Conservation (phyloP, 2,888 invertebrate genomes). For the Podabrus alpinus region DNA sequence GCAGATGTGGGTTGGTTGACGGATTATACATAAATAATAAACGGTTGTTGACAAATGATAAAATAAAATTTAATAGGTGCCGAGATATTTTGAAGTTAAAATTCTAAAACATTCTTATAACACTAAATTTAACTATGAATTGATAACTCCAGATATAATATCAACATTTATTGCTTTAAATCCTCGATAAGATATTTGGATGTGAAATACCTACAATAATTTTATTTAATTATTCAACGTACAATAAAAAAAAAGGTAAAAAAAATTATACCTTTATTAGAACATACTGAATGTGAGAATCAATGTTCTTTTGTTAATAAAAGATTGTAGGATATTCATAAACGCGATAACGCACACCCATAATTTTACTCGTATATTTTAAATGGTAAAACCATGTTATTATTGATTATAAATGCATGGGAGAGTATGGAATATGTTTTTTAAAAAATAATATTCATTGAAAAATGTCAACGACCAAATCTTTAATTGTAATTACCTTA, state of each 20-base stretch:
- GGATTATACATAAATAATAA: not conserved
- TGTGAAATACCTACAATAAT: not conserved
- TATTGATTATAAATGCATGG: not conserved
- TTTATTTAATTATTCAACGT: not conserved
- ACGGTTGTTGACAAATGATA: constrained; percentile 15
- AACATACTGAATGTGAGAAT: not conserved
- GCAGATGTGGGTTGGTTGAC: constrained; percentile 19
- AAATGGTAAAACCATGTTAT: not conserved
- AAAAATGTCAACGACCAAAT: not conserved
- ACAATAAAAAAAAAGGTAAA: not conserved
- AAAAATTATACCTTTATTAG: not conserved
- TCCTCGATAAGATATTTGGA: not conserved
- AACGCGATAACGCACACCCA: constrained; percentile 7
- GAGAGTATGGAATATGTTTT: not conserved
- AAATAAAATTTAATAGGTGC: not conserved
- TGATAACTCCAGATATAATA: not conserved
- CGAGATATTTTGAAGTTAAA: not conserved
- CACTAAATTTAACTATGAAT: not conserved
- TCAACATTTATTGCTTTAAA: not conserved
- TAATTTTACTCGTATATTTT: constrained; percentile 1
- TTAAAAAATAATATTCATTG: not conserved
- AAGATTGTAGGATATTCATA: constrained; percentile 1
- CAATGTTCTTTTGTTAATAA: not conserved
- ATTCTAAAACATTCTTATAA: not conserved
- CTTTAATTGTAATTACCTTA: constrained; percentile 2